phyloP scores from a whole-genome alignment of 2,888 invertebrate genomes.

The Sinelater perroti region DNA sequence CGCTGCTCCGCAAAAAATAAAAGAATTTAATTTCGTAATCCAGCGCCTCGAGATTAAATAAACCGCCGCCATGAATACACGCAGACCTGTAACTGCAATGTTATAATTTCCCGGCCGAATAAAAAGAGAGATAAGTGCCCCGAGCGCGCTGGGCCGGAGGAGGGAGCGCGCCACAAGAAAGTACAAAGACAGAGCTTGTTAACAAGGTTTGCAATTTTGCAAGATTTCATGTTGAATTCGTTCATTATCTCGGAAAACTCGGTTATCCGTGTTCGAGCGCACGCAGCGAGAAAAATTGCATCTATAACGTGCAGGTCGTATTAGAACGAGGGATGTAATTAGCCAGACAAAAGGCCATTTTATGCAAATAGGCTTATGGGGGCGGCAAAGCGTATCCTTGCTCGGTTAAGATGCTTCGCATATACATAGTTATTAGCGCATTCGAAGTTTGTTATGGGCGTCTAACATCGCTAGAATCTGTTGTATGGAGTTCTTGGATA shows the following conservation, averaged over 20 bases:
- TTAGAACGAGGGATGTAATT: constrained; percentile 31
- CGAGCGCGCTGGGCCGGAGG: constrained; percentile 24
- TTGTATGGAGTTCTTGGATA: too few species aligned
- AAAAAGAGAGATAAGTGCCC: constrained; percentile 37
- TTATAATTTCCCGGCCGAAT: constrained; percentile 37
- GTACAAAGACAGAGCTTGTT: constrained; percentile 36
- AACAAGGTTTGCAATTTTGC: constrained; percentile 34
- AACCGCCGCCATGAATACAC: constrained; percentile 35
- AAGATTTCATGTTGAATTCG: constrained; percentile 35
- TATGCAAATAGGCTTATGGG: constrained; percentile 27
- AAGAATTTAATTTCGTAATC: constrained; percentile 37
- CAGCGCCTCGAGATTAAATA: constrained; percentile 35
- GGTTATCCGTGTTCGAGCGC: constrained; percentile 28
- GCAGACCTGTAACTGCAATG: constrained; percentile 37
- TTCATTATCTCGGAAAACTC: constrained; percentile 33
- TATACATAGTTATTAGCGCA: constrained; percentile 14
- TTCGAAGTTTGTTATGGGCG: constrained; percentile 14
- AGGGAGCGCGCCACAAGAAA: constrained; percentile 35
- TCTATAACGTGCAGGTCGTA: constrained; percentile 24
- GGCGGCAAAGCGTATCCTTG: constrained; percentile 25
- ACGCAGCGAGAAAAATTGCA: constrained; percentile 26
- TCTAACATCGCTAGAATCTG: not conserved
- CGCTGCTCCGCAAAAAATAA: constrained; percentile 30
- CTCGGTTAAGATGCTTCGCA: constrained; percentile 16
- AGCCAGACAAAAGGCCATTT: constrained; percentile 28